phyloP scores from a whole-genome alignment of 1,140 invertebrate genomes.

The Brachystomella parvula region DNA sequence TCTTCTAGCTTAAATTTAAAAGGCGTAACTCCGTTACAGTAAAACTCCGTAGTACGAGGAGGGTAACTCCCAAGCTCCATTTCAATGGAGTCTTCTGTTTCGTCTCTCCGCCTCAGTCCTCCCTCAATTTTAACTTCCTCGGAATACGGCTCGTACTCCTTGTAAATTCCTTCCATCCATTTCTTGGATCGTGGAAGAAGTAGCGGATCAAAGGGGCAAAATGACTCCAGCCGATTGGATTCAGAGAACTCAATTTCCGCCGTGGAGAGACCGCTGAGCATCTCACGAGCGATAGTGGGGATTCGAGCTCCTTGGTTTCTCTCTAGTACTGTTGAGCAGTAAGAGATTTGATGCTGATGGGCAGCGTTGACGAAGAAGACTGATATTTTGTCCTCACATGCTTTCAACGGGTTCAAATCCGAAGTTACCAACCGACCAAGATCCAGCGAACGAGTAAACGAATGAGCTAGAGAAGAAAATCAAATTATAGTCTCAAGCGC shows the following conservation, averaged over 20 bases:
- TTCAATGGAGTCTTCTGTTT: constrained; percentile 24
- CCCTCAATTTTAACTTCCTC: constrained; percentile 28
- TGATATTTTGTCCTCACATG: constrained; percentile 65
- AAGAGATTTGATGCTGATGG: constrained; percentile 78
- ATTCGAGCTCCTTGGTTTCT: constrained; percentile 64
- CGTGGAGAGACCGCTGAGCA: constrained; percentile 19
- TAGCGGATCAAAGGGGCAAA: constrained; percentile 77
- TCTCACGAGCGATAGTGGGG: constrained; percentile 41
- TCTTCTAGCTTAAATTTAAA: constrained; percentile 5
- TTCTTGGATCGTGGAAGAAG: constrained; percentile 52
- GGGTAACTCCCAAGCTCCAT: constrained; percentile 31
- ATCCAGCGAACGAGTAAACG: constrained; percentile 70
- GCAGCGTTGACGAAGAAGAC: constrained; percentile 76
- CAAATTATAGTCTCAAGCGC: background rate
- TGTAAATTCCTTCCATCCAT: constrained; percentile 15
- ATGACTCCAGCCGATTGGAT: constrained; percentile 53
- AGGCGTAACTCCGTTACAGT: background rate
- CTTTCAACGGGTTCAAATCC: constrained; percentile 72
- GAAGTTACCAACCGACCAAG: constrained; percentile 72
- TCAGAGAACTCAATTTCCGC: constrained; percentile 40
- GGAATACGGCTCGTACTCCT: constrained; percentile 23
- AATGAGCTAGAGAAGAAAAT: constrained; percentile 56
- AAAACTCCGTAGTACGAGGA: background rate
- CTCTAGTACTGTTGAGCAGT: constrained; percentile 83
- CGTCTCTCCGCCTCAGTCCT: background rate